Percentiles rank a stretch among this genome's conserved stretches.
Evolutionary conservation across 2,113 vertebrate genomes (phyloP).

Genomic region (Hyla sarda): DNA sequence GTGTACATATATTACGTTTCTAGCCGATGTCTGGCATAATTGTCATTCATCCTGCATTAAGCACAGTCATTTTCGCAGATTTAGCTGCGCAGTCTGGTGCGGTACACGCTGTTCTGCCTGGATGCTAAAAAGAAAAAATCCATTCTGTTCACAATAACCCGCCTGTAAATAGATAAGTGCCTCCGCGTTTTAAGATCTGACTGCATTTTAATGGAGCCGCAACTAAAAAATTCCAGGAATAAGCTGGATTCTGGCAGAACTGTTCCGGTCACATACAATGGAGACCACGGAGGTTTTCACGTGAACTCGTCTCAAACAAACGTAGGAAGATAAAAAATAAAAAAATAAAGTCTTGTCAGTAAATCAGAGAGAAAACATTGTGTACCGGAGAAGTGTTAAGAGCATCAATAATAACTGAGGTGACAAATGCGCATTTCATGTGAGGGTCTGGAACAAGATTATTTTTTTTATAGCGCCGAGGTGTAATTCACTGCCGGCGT

Average conservation of each 20-base stretch:
- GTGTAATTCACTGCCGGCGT: too few relatives aligned
- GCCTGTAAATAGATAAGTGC: conserved; percentile 32
- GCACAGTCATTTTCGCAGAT: not conserved
- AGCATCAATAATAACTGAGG: not conserved
- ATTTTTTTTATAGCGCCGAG: too few relatives aligned
- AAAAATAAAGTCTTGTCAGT: not conserved
- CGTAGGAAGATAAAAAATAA: not conserved
- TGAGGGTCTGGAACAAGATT: not conserved
- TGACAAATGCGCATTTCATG: not conserved
- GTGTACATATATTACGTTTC: too few relatives aligned
- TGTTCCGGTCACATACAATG: not conserved
- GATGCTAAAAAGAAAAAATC: not conserved
- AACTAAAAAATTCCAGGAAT: conserved; percentile 32
- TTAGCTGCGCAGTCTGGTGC: not conserved
- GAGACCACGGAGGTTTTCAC: not conserved
- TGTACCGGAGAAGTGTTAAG: not conserved
- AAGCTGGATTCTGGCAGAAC: not conserved
- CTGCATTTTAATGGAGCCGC: conserved; percentile 5
- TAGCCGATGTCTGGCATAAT: not conserved
- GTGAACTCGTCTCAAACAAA: not conserved
- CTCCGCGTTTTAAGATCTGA: conserved; percentile 7
- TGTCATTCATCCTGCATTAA: not conserved
- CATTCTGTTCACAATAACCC: conserved; percentile 35
- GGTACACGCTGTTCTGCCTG: conserved; percentile 37
- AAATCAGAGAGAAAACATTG: not conserved